Base-by-base conservation (phyloP, 2,797 vertebrate species). In the Xenentodon cancila region DNA sequence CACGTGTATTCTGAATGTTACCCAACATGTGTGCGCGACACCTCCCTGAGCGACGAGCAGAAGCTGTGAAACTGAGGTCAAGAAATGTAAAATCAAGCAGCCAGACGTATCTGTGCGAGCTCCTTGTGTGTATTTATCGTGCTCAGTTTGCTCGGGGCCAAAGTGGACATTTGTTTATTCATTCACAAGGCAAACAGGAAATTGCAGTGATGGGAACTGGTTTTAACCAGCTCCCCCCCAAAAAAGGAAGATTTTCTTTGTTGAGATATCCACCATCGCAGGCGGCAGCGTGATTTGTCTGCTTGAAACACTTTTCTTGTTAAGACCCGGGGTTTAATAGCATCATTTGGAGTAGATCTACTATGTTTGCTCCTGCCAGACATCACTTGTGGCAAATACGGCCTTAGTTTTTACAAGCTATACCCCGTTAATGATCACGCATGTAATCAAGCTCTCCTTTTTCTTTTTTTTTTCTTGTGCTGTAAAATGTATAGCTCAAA, bases 321-420 rank as follows among this genome's bases (percentile, higher is more conserved):
- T 86, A 78, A 76, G 76, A 64, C 53, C 25, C 59, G 59, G 73
- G 72, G 64, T 82, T 89, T 84, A 86, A 77, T 79, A 66, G 83
- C 80, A 75, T 83, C 55, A 34, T 87, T 84, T 83, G 70, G 79
- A 83, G 25, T 67, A 68, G 64, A 77, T 64, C 66, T 76, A 64
- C 76, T 65, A 61, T 52, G 74, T 84, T 77, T 67, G 53, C 78
- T 74, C 68, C 73, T 84, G 73, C 79, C 83, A 86, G 80, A 75
- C 81, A 56, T 79, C 74, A 80, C 53, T 59, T 51, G 27, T 60
- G 77, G 75, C 82, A 84, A 81, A 84, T 74, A 89, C 76, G 86
- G 89, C 90, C 88, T 90, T 90, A 84, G 77, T 68, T 85, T 89
- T 87, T 84, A 88, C 71, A 73, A 88, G 84, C 84, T 61, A 58